Base-by-base conservation (phyloP, 2,113 vertebrate genomes). In the Sciurus niger region DNA sequence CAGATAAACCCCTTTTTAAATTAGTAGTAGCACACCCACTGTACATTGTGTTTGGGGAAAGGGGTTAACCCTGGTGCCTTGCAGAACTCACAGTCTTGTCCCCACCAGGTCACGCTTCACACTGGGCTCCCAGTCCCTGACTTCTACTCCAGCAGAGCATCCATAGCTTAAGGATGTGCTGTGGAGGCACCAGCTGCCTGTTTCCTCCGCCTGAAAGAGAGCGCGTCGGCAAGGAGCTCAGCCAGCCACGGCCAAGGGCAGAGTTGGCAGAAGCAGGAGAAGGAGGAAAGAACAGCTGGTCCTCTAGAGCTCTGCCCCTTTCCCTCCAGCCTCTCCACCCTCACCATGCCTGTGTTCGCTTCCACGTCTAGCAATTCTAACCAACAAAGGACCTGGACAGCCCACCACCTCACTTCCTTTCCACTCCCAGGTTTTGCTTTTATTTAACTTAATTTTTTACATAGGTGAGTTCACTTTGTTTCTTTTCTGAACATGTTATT, bases 91-190 rank as follows among this genome's bases (percentile, higher is more conserved):
- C 67, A 20, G 48, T 93, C 80, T 98, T 58, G 1, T 80, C 0
- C 92, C 88, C 55, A 58, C 65, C 97, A 99, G 99, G 99, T 99
- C 96, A 99, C 99, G 0, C 99, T 99, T 89, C 99, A 99, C 98
- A 99, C 99, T 3, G 99, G 99, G 51, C 98, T 99, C 85, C 99
- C 99, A 0, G 99, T 99, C 97, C 99, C 99, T 0, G 99, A 99
- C 74, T 99, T 99, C 99, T 99, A 99, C 98, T 98, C 99, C 2
- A 99, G 99, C 48, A 90, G 99, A 99, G 98, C 99, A 16, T 93
- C 99, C 37, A 98, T 99, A 97, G 98, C 98, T 1, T 99, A 97
- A 98, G 86, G 92, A 87, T 67, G 77, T 28, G 37, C 89, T 73
- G 12, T 85, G 14, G 87, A 94, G 96, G 87, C 34, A 40, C 97